Evolutionary conservation across 1,140 invertebrate species (phyloP).

Genomic region (Ostrea denselamellosa): DNA sequence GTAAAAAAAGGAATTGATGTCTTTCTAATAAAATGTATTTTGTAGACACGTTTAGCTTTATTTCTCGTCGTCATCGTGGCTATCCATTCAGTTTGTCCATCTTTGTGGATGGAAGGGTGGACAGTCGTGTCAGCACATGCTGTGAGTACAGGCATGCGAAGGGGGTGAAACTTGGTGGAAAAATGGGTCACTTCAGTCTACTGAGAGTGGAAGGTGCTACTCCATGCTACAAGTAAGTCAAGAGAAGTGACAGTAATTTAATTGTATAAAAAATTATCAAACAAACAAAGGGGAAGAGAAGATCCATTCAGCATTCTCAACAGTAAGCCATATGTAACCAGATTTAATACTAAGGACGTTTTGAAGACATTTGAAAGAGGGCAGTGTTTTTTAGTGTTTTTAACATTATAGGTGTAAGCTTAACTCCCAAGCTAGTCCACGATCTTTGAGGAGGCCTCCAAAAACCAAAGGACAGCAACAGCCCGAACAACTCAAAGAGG

Average conservation of each 20-base stretch:
- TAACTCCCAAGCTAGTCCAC: conserved; percentile 59
- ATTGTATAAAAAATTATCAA: background rate
- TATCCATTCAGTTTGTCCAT: conserved; percentile 79
- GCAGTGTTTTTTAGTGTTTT: background rate
- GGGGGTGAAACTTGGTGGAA: conserved; percentile 75
- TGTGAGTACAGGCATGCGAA: conserved; percentile 78
- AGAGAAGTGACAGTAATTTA: background rate
- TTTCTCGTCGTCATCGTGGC: conserved; percentile 77
- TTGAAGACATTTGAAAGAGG: no score
- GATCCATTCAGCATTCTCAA: no score
- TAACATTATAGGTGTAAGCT: conserved; percentile 64
- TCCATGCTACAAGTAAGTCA: conserved; percentile 77
- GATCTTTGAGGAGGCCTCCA: conserved; percentile 60
- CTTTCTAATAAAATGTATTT: conserved; percentile 3
- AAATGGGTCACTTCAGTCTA: conserved; percentile 76
- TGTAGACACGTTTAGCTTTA: conserved; percentile 76
- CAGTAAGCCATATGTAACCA: no score
- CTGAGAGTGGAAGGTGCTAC: conserved; percentile 68
- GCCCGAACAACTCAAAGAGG: conserved; percentile 56
- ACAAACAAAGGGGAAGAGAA: no score
- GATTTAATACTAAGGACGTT: no score
- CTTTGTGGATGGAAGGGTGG: conserved; percentile 76
- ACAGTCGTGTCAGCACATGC: conserved; percentile 77
- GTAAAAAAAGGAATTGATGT: background rate
- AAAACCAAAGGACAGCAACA: conserved; percentile 11